phyloP scores from a whole-genome alignment of 30 jellyfish, hydroid and myxozoan species.

The Pelagia noctiluca region DNA sequence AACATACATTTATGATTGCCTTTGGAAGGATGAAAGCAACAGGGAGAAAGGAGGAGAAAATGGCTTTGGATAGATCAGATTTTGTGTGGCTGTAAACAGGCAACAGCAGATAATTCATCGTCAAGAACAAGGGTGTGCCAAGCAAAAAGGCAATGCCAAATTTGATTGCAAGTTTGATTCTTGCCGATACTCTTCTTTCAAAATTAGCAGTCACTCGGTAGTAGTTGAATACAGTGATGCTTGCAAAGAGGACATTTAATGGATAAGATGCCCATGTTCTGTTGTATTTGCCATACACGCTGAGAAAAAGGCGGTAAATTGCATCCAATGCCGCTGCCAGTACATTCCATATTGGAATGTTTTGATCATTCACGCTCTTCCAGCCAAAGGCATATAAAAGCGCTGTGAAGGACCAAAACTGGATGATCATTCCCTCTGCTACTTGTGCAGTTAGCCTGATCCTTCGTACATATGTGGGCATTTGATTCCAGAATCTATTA shows the following conservation, averaged over 20 bases:
- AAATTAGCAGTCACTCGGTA: conserved; percentile 1
- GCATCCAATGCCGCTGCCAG: conserved; percentile 19
- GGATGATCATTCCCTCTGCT: conserved; percentile 22
- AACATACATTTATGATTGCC: conserved; percentile 57
- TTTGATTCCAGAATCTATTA: not conserved
- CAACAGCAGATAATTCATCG: conserved; percentile 38
- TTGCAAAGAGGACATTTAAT: conserved; percentile 7
- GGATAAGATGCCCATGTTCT: conserved; percentile 14
- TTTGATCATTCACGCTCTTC: not conserved
- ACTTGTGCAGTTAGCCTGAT: conserved; percentile 7
- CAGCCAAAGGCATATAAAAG: conserved; percentile 16
- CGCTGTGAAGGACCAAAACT: conserved; percentile 16
- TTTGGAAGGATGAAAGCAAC: conserved; percentile 59
- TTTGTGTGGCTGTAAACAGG: not conserved
- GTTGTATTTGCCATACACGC: conserved; percentile 1
- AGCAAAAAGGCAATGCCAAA: conserved; percentile 66
- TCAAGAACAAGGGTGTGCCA: conserved; percentile 64
- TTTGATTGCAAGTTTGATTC: conserved; percentile 46
- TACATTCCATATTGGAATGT: conserved; percentile 23
- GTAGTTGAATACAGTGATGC: not conserved
- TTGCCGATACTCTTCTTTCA: not conserved
- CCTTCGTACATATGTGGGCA: not conserved
- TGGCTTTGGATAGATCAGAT: conserved; percentile 42
- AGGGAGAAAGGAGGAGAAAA: conserved; percentile 61
- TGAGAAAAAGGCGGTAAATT: conserved; percentile 12